These are phyloP conservation scores for Heliconius hortense DNA, from an alignment of 2,888 invertebrate genomes.

Conservation along the genomic window DNA sequence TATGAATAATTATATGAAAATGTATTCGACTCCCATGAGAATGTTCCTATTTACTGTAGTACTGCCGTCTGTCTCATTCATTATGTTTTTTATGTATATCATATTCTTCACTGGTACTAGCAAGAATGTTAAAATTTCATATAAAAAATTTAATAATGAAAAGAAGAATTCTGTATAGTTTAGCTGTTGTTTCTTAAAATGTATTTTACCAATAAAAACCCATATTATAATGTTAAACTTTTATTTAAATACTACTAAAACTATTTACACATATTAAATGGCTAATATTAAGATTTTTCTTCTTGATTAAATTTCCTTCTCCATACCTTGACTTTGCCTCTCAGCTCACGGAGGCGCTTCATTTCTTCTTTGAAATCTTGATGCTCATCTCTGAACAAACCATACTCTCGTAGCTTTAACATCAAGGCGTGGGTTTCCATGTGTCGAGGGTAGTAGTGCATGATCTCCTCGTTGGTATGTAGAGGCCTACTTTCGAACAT, in stretches of 20 bases:
- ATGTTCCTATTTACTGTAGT: constrained; percentile 43
- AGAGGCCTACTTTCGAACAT: constrained; percentile 89
- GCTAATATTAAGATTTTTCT: constrained; percentile 30
- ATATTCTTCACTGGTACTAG: constrained; percentile 43
- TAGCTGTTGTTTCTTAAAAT: background rate
- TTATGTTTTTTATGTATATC: constrained; percentile 42
- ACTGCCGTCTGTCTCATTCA: constrained; percentile 41
- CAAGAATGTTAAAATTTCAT: constrained; percentile 33
- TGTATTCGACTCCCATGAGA: constrained; percentile 40
- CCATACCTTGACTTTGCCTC: constrained; percentile 87
- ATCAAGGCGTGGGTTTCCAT: constrained; percentile 88
- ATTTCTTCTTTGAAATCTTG: constrained; percentile 94
- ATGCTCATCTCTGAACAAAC: constrained; percentile 93
- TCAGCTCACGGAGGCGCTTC: constrained; percentile 86
- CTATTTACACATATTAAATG: constrained; percentile 4
- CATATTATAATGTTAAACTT: constrained; percentile 8
- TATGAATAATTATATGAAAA: constrained; percentile 23
- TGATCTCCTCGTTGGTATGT: constrained; percentile 86
- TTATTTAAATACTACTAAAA: constrained; percentile 13
- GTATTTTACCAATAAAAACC: constrained; percentile 1
- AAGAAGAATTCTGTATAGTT: constrained; percentile 32
- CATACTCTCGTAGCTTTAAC: constrained; percentile 87
- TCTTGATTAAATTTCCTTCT: constrained; percentile 56
- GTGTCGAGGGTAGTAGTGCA: constrained; percentile 94
- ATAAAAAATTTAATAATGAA: constrained; percentile 36